A percentile compares a stretch with the other conserved stretches of the same genome.
Evolutionary conservation across 2,113 vertebrate species (phyloP).

Genomic region (Apeltes quadracus): DNA sequence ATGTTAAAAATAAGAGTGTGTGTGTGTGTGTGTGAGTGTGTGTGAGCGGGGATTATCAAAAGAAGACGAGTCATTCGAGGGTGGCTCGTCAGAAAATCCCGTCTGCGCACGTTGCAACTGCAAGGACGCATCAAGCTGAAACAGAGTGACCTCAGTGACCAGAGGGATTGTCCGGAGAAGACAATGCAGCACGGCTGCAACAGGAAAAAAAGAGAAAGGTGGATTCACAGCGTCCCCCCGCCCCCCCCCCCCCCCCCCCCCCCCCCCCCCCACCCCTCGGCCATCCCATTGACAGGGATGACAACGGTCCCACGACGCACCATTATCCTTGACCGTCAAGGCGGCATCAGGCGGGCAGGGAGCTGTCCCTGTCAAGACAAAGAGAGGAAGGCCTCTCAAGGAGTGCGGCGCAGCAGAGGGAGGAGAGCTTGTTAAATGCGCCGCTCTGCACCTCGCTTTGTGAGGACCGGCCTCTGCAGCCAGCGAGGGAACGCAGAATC

Average conservation of each 20-base stretch:
- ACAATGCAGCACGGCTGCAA: conserved; percentile 77
- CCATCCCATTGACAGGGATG: conserved; percentile 96
- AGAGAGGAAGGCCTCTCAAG: conserved; percentile 86
- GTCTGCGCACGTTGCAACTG: conserved; percentile 82
- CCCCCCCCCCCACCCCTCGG: conserved; percentile 76
- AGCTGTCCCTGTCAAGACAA: conserved; percentile 91
- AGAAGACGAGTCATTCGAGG: conserved; percentile 78
- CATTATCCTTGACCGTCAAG: conserved; percentile 98
- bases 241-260: conserved; percentile 73
- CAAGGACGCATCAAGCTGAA: conserved; percentile 86
- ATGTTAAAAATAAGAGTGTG: conserved; percentile 73
- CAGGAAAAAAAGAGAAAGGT: conserved; percentile 83
- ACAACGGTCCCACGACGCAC: conserved; percentile 98
- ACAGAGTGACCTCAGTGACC: conserved; percentile 86
- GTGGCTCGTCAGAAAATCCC: conserved; percentile 81
- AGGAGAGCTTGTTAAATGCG: conserved; percentile 87
- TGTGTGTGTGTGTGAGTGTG: conserved; percentile 15
- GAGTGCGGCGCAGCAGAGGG: conserved; percentile 64
- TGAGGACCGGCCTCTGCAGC: conserved; percentile 91
- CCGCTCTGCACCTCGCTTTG: conserved; percentile 92
- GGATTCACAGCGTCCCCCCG: conserved; percentile 79
- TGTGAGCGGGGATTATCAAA: conserved; percentile 23
- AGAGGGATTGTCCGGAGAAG: conserved; percentile 41
- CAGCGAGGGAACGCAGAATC: conserved; percentile 64
- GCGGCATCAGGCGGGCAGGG: conserved; percentile 93